phyloP scores from a whole-genome alignment of 1,140 invertebrate species.

The Drosophila dunni region DNA sequence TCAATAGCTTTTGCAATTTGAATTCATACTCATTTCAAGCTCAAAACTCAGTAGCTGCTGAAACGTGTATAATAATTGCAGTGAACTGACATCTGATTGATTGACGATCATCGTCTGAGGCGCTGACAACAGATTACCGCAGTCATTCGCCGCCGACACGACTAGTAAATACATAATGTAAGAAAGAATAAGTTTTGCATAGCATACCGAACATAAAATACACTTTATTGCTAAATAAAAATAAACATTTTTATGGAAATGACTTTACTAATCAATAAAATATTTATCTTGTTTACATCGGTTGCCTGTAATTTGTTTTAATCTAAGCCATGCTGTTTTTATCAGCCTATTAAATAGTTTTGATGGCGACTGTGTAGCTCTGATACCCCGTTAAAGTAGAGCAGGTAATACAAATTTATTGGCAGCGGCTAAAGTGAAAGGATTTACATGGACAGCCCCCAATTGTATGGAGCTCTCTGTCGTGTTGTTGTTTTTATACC shows the following conservation, averaged over 20 bases:
- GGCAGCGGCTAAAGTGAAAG: constrained; percentile 69
- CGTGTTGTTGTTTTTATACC: constrained; percentile 34
- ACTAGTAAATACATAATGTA: constrained; percentile 21
- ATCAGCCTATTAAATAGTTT: neutral
- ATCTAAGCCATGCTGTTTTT: neutral
- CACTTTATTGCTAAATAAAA: neutral
- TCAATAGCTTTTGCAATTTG: constrained; percentile 25
- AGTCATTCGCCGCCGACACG: constrained; percentile 1
- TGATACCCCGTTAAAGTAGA: neutral
- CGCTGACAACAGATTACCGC: constrained; percentile 18
- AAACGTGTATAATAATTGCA: constrained; percentile 40
- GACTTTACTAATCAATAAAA: neutral
- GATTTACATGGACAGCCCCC: constrained; percentile 50
- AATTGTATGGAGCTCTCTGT: constrained; percentile 44
- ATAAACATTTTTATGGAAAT: neutral
- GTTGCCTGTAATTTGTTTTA: neutral
- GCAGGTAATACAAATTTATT: constrained; percentile 65
- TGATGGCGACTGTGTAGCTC: neutral
- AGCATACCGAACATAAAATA: constrained; percentile 2
- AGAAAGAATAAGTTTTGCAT: neutral
- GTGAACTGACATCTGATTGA: constrained; percentile 62
- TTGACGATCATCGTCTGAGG: constrained; percentile 40
- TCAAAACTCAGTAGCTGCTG: constrained; percentile 33
- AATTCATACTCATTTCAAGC: constrained; percentile 18
- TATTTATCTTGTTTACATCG: neutral